Evolutionary conservation across 2,113 vertebrate genomes (phyloP), one percentile per base, ranked within the genome.

Genomic region (Chascanopsetta lugubris): DNA sequence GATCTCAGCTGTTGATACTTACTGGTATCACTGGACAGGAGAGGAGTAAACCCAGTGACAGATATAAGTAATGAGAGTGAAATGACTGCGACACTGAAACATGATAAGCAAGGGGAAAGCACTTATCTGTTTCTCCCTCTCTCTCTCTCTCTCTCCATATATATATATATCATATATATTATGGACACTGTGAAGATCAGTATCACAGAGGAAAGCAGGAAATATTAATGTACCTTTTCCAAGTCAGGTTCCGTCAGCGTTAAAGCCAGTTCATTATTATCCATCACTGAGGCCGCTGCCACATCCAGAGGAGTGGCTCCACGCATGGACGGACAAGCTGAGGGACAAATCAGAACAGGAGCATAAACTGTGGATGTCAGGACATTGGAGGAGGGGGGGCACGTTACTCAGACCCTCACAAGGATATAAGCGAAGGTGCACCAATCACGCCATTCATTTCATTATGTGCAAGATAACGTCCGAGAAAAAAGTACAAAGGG

Each of bases 281-380:
- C 97, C 96, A 99, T 99, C 38, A 98, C 96, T 0, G 97, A 99
- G 0, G 97, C 97, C 11, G 97, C 96, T 0, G 95, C 96, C 77
- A 98, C 97, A 24, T 99, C 97, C 76, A 99, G 89, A 11, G 97
- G 97, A 27, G 97, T 99, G 36, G 96, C 96, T 9, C 97, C 97
- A 82, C 97, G 92, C 97, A 98, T 98, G 13, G 96, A 96, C 0
- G 96, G 96, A 32, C 94, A 97, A 6, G 97, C 97, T 99, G 71
- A 77, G 15, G 30, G 84, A 76, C 21, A 29, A 57, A 65, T 27
- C 0, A 10, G 1, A 65, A 50, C 8, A 34, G 1, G 1, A 8
- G 49, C 12, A 53, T 4, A 45, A 57, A 51, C 48, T 56, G 1
- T 26, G 48, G 17, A 32, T 6, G 66, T 27, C 22, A 20, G 13